phyloP scores from a whole-genome alignment of 1,140 invertebrate genomes.

The Zophobas atratus region DNA sequence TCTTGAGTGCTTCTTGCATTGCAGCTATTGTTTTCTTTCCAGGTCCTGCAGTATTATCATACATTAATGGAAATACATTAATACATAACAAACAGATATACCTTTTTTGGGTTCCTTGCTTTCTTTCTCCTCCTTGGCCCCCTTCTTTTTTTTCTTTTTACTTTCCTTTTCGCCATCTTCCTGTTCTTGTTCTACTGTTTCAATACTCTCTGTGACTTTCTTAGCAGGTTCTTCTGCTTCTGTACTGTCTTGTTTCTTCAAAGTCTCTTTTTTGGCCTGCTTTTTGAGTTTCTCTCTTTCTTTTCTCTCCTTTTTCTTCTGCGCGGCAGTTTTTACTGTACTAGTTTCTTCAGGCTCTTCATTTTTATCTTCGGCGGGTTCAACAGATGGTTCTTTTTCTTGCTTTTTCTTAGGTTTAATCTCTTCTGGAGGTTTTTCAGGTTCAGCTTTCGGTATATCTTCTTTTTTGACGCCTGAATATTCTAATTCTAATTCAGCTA shows the following conservation, averaged over 20 bases:
- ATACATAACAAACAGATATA: slow-evolving; percentile 28
- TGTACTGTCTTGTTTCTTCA: slow-evolving; percentile 56
- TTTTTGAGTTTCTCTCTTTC: slow-evolving; percentile 87
- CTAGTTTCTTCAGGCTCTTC: slow-evolving; percentile 72
- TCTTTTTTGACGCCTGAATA: slow-evolving; percentile 74
- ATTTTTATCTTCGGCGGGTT: slow-evolving; percentile 66
- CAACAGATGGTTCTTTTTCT: slow-evolving; percentile 19
- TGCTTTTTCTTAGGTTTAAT: slow-evolving; percentile 51
- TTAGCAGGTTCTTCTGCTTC: slow-evolving; percentile 65
- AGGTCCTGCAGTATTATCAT: slow-evolving; percentile 74
- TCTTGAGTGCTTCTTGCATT: slow-evolving; percentile 91
- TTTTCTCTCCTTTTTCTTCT: slow-evolving; percentile 91
- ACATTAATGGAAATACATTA: neutral
- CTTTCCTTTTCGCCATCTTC: slow-evolving; percentile 68
- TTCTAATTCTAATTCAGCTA: slow-evolving; percentile 86
- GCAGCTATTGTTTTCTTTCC: slow-evolving; percentile 86
- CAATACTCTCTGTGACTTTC: slow-evolving; percentile 66
- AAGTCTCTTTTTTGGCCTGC: slow-evolving; percentile 69
- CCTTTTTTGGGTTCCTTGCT: slow-evolving; percentile 69
- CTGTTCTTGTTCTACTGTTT: slow-evolving; percentile 66
- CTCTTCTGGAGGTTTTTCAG: slow-evolving; percentile 62
- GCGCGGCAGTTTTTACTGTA: slow-evolving; percentile 86
- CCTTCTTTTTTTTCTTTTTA: slow-evolving; percentile 68
- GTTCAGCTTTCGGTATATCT: slow-evolving; percentile 55
- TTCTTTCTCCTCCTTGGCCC: slow-evolving; percentile 66